Evolutionary conservation across 2,888 invertebrate species (phyloP), one percentile per base, ranked within the genome.

Genomic region (Cataglyphis rosenhaueri): DNA sequence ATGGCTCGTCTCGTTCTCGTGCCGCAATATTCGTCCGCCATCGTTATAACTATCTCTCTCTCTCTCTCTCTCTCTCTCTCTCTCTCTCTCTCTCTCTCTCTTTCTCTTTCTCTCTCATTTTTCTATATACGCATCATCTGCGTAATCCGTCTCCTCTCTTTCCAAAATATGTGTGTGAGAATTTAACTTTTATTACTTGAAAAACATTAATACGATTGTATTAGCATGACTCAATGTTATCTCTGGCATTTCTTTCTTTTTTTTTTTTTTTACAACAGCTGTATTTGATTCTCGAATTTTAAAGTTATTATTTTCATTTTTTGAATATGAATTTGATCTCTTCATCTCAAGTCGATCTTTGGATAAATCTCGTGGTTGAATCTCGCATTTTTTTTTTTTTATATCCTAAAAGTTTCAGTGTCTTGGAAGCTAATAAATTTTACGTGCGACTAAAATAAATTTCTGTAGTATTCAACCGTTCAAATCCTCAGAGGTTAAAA

Each of bases 1-100:
- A 85, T 76, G 59, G 84, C 62, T 75, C 70, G 82, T 71, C 38
- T 65, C 64, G 78, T 71, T 75, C 68, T 48, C 70, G 55, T 55
- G 55, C 75, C 57, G 61, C 81, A 62, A 81, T 81, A 86, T 81
- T 83, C 52, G 44, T 59, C 15, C 76, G 71, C 29, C 73, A 62
- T 68, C 74, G 71, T 81, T 70, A 52, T 52, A 70, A 21, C 61
- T 21, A 21, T 21, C 25, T 29, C 29, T 1, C 29, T 1, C 0
- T 29, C 29, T 29, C 29, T 29, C 29, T 29, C 29, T 29, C 25
- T 25, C 25, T 25, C 25, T 25, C 25, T 25, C 25, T 25, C 25
- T 25, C 25, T 25, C 25, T 25, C 29, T 29, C 29, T 29, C 29
- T 29, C 29, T 29, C 29, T 29, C 0, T 29, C 29, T 29, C 29